Evolutionary conservation across 2,888 invertebrate species (phyloP), one percentile per base, ranked within the genome.

Genomic region (Tetanocera ferruginea): DNA sequence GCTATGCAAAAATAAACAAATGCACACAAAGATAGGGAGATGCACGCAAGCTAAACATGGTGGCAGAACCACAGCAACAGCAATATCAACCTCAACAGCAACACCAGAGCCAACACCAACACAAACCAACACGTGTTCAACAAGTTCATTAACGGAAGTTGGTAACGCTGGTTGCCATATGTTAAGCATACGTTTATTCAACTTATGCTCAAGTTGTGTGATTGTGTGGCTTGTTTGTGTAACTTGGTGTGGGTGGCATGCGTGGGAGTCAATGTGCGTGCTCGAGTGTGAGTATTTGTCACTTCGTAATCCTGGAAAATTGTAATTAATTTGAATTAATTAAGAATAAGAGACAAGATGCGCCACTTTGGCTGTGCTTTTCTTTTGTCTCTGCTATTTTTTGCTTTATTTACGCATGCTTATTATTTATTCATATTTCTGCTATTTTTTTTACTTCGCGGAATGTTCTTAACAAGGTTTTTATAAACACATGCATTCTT

Each of bases 261-360:
- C 77, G 80, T 78, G 78, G 34, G 34, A 25, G 52, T n/a, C 19
- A 28, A 25, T 73, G 8, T 43, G 57, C 49, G 55, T 31, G 49
- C 19, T 66, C 57, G 3, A 60, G 57, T 62, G 55, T 31, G 49
- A 19, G 73, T 77, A 77, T 76, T 81, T 82, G 83, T 83, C 85
- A 78, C 85, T 85, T 85, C 80, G 83, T 85, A 85, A 86, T 85
- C 82, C 83, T 84, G 83, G 81, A 85, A 86, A 85, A 86, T 85
- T 85, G 86, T 85, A 85, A 85, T 86, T 86, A 86, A 86, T 86
- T 85, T 86, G 84, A 85, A 85, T 85, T 85, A 85, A 86, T 86
- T 86, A 86, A 82, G 75, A 85, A 86, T 82, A 55, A 55, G 5
- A 17, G 19, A 34, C 31, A 43, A 43, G 43, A 11, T 43, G 43